Base-by-base conservation (phyloP, 2,113 vertebrate genomes). In the Genyomyrus donnyi region DNA sequence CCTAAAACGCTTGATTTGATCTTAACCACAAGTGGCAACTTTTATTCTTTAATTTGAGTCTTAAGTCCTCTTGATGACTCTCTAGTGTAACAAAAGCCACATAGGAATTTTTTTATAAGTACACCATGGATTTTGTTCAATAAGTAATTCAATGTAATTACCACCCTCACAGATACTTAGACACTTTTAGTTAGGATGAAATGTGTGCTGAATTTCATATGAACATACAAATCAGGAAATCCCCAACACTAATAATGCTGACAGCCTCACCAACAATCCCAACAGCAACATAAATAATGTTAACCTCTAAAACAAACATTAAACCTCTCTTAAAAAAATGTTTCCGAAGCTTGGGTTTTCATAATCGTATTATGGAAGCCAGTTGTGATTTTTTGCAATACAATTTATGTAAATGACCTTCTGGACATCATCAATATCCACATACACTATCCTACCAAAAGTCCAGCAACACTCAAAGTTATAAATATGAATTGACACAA, bases 31-130 rank as follows among this genome's bases (percentile, higher is more conserved):
- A 85, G 45, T 85, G 42, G 83, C 83, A 48, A 45, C 83, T 80
- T 80, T 80, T 80, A 85, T 24, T 85, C 45, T 48, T 19, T 46
- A 45, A 85, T 48, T 48, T 46, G 45, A 85, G 45, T 85, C 39
- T 48, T 85, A 48, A 48, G 42, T 85, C 24, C 45, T 85, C 83
- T 48, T 48, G 83, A 85, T 85, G 24, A 45, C 45, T 85, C 39
- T 48, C 39, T 21, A 85, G 39, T 85, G 83, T 85, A 85, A 48
- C 39, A 85, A 85, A 83, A 85, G 74, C 45, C 45, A 46, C 24
- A 85, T 85, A 42, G 39, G 39, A 85, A 85, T 85, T 85, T 77
- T 77, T 48, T 48, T 48, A 48, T 85, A 85, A 85, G 83, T 85
- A 85, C 45, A 85, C 83, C 45, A 85, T 48, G 45, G 42, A 85